Evolutionary conservation across 2,113 vertebrate species (phyloP), one percentile per base, ranked within the genome.

Genomic region (Lycocorax pyrrhopterus): DNA sequence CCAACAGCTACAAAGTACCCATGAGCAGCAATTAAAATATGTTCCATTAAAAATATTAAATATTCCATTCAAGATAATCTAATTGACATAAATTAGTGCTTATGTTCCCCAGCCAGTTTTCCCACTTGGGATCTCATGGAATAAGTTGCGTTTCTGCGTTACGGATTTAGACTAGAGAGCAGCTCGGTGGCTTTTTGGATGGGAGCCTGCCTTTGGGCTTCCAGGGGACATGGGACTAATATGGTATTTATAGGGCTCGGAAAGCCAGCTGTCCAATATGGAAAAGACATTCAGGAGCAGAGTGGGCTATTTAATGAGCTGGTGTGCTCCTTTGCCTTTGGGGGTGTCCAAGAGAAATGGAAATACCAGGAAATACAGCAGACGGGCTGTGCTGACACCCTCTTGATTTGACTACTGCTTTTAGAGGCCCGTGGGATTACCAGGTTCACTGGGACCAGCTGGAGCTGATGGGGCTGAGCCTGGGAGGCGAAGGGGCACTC

Each of bases 401-500:
- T 67, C 44, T 18, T n/a, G 33, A 39, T 67, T 56, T 68, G 60
- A 6, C 26, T 15, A 1, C 3, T 44, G 17, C 33, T 91, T 79
- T 53, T 37, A 39, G 39, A 72, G 10, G 30, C 63, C 66, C 8
- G 0, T 26, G 51, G 62, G 47, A 52, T 67, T 18, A 76, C n/a
- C 2, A 2, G 20, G 74, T 49, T 41, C 0, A 0, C 43, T 29
- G n/a, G 18, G 59, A 74, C 2, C 13, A 32, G 44, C 27, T 0
- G 0, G 71, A 59, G 75, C 27, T 22, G 58, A 6, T 1, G 33
- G 33, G 20, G 11, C 56, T 72, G 79, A 73, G 74, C 33, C 35
- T 0, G 1, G 25, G 35, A 68, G 44, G 30, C 0, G 0, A 33
- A 44, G 58, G 33, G 43, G 6, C 0, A 0, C 74, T 10, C 8